A percentile compares a stretch with the other conserved stretches of the same genome.
Conservation (phyloP, 2,888 invertebrate genomes). For the Microdon myrmicae region DNA sequence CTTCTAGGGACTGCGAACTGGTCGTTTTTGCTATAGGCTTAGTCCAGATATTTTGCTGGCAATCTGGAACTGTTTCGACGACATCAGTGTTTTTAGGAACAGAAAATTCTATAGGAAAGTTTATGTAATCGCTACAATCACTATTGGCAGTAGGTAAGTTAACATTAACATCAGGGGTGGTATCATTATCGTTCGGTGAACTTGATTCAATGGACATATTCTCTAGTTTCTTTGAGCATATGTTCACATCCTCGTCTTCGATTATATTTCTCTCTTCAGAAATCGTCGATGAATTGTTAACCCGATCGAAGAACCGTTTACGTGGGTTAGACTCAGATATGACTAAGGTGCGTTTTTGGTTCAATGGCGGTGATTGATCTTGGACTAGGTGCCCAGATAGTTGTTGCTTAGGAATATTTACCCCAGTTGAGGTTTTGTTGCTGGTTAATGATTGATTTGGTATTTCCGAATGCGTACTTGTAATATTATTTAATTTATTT, state of each 20-base stretch:
- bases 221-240: conserved; percentile 26
- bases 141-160: conserved; percentile 11
- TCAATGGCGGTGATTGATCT: conserved; percentile 8
- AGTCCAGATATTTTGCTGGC: conserved; percentile 10
- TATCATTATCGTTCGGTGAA: not conserved
- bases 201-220: conserved; percentile 2
- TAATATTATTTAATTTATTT: conserved; percentile 15
- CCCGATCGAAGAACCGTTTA: conserved; percentile 22
- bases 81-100: conserved; percentile 5
- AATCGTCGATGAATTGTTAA: conserved; percentile 24
- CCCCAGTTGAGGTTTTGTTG: not conserved
- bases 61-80: not conserved
- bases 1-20: conserved; percentile 7
- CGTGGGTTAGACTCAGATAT: conserved; percentile 20
- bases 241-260: conserved; percentile 4
- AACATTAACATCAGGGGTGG: conserved; percentile 3
- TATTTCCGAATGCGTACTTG: conserved; percentile 25
- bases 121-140: conserved; percentile 17
- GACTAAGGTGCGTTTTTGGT: conserved; percentile 6
- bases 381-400: too few relatives aligned
- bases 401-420: conserved; percentile 36
- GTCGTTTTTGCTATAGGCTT: conserved; percentile 12
- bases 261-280: conserved; percentile 30
- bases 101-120: conserved; percentile 6
- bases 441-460: conserved; percentile 6